Evolutionary conservation across 2,113 vertebrate genomes (phyloP).

Genomic region (Triplophysa rosa): DNA sequence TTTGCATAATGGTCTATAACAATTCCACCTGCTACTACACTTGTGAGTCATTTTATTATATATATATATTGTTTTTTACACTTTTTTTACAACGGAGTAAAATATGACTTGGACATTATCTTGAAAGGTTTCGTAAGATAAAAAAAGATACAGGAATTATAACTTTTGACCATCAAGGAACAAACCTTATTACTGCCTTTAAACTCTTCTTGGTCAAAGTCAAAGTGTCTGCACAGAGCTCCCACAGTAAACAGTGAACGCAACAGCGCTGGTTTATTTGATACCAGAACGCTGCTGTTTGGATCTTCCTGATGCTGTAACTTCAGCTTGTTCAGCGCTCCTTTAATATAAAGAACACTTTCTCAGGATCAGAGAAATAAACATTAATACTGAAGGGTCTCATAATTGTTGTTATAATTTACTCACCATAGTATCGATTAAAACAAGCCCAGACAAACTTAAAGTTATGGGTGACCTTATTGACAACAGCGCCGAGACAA

Average conservation of each 20-base stretch:
- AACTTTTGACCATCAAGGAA: not conserved
- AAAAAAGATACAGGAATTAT: not conserved
- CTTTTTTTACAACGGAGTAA: too few relatives aligned
- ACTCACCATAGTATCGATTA: slow-evolving; percentile 95
- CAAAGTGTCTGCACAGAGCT: slow-evolving; percentile 93
- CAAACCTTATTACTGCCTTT: slow-evolving; percentile 93
- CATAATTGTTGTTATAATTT: not conserved
- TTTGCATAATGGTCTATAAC: too few relatives aligned
- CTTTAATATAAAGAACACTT: slow-evolving; percentile 61
- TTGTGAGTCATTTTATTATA: too few relatives aligned
- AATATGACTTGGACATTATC: too few relatives aligned
- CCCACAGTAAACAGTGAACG: slow-evolving; percentile 97
- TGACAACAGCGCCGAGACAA: slow-evolving; percentile 96
- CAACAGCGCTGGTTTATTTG: slow-evolving; percentile 93
- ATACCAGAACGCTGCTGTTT: slow-evolving; percentile 86
- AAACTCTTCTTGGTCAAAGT: slow-evolving; percentile 97
- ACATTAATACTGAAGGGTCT: too few relatives aligned
- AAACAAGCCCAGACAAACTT: slow-evolving; percentile 99
- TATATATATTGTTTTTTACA: too few relatives aligned
- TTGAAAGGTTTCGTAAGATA: not conserved
- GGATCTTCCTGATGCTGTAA: slow-evolving; percentile 93
- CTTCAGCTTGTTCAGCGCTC: slow-evolving; percentile 94
- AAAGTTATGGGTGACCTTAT: slow-evolving; percentile 98
- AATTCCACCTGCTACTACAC: too few relatives aligned
- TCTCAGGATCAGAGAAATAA: too few relatives aligned